Conservation (phyloP, 1,140 invertebrate species). For the Drosophila seguyi region DNA sequence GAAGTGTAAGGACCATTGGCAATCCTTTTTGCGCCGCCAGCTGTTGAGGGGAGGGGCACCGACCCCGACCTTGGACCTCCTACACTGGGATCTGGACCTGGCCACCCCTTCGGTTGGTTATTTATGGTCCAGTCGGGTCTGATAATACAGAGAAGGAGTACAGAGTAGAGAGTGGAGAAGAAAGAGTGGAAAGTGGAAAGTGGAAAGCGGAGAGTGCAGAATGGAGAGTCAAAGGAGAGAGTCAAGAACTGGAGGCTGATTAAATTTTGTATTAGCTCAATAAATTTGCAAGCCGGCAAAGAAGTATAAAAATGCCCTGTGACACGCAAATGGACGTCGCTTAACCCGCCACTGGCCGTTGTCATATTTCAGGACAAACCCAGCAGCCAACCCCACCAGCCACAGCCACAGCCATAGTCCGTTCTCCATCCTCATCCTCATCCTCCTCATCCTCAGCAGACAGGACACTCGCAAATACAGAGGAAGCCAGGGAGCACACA, state of each 20-base stretch:
- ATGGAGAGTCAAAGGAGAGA: not conserved
- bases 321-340: constrained; percentile 76
- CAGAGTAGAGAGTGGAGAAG: not conserved
- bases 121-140: constrained; percentile 71
- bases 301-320: constrained; percentile 58
- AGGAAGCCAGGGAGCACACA: not conserved
- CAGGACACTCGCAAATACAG: constrained; percentile 9
- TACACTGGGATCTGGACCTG: constrained; percentile 24
- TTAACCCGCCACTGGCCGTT: constrained; percentile 57
- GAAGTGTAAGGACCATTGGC: constrained; percentile 75
- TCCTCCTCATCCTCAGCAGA: not conserved
- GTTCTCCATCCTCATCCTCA: not conserved
- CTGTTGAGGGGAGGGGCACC: constrained; percentile 47
- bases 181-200: not conserved
- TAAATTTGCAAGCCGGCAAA: constrained; percentile 62
- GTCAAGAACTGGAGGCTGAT: constrained; percentile 55
- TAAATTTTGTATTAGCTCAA: constrained; percentile 82
- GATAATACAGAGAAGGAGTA: constrained; percentile 57
- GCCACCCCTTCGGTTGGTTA: constrained; percentile 27
- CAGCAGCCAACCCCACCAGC: not conserved
- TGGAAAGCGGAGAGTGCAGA: not conserved
- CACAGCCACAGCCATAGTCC: not conserved
- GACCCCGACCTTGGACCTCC: constrained; percentile 38
- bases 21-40: constrained; percentile 75
- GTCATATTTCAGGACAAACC: constrained; percentile 62